Base-by-base conservation (phyloP, 2,797 vertebrate genomes). In the Sebastes vulpes region DNA sequence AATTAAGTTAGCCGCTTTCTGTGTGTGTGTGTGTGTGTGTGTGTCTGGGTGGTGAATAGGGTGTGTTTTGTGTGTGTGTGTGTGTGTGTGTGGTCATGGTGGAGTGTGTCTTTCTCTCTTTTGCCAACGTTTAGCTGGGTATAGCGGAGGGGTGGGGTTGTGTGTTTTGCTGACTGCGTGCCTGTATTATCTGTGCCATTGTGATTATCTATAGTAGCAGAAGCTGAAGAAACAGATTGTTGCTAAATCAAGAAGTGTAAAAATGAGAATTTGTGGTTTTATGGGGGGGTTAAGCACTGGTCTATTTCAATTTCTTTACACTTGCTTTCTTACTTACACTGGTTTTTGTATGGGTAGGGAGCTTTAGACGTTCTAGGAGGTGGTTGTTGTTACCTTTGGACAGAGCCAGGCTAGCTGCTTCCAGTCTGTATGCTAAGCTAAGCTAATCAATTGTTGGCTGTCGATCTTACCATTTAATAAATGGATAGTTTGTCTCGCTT, bases 1-100 rank as follows among this genome's bases (percentile, higher is more conserved):
- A 91, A 90, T 93, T 63, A 90, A 91, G 77, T 93, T 92, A 89
- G 86, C 82, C 64, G 81, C 64, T 48, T 58, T 42, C 38, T 60
- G 35, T 73, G 61, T 57, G 38, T 77, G 72, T 31, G 70, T 12
- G 68, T 26, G 16, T 28, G 59, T 29, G 59, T 50, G 59, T 31
- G 18, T 68, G 25, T 29, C 35, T 28, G 31, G 31, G 26, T 54
- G 61, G 28, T 52, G 42, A 42, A 48, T 1, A 5, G 10, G 50
- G 12, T 12, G 42, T 18, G 12, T 35, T 1, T 12, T 35, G 61
- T 12, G 42, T 12, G 42, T 35, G 58, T 60, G 73, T 79, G 57
- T 12, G 42, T 20, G 29, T 57, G 53, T 54, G 54, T 56, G 50
- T 20, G 25, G 20, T 5, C 59, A 59, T 71, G 69, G 28, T 7